Evolutionary conservation across 30 jellyfish, hydroid and myxozoan genomes (phyloP).

Genomic region (Pelagia noctiluca): DNA sequence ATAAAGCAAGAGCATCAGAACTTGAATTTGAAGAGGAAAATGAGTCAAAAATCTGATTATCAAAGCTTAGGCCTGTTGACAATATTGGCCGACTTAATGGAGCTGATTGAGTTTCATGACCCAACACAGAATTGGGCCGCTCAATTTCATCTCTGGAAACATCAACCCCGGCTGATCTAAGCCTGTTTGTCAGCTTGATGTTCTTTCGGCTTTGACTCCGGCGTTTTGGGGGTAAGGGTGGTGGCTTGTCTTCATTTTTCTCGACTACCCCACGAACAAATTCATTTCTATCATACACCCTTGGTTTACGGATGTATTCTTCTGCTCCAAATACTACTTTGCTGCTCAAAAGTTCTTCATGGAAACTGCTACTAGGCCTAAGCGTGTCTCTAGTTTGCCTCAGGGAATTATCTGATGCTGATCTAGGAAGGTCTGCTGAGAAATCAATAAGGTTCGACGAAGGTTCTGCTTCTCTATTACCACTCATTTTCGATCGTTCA

Average conservation of each 20-base stretch:
- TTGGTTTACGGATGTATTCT: conserved; percentile 51
- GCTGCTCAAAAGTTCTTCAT: no score
- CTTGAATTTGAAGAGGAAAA: not conserved
- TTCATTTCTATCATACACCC: conserved; percentile 40
- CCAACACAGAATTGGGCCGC: no score
- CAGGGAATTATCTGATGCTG: not conserved
- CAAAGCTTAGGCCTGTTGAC: no score
- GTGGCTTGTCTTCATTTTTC: conserved; percentile 65
- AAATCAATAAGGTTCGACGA: conserved; percentile 9
- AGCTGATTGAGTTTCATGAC: no score
- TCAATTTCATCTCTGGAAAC: no score
- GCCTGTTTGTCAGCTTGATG: conserved; percentile 39
- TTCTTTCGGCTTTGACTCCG: conserved; percentile 47
- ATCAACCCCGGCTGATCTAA: conserved; percentile 46
- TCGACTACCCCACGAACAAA: conserved; percentile 16
- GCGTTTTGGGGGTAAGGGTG: conserved; percentile 77
- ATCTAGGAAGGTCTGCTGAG: not conserved
- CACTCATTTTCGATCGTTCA: not conserved
- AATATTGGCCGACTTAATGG: no score
- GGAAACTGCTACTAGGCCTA: no score
- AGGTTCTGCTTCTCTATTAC: not conserved
- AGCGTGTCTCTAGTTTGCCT: no score
- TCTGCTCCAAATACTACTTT: conserved; percentile 10
- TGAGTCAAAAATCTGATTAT: not conserved
- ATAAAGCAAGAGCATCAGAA: not conserved